These are phyloP conservation scores for Periparus ater DNA, from an alignment of 2,797 vertebrate genomes.

Conservation along the genomic window DNA sequence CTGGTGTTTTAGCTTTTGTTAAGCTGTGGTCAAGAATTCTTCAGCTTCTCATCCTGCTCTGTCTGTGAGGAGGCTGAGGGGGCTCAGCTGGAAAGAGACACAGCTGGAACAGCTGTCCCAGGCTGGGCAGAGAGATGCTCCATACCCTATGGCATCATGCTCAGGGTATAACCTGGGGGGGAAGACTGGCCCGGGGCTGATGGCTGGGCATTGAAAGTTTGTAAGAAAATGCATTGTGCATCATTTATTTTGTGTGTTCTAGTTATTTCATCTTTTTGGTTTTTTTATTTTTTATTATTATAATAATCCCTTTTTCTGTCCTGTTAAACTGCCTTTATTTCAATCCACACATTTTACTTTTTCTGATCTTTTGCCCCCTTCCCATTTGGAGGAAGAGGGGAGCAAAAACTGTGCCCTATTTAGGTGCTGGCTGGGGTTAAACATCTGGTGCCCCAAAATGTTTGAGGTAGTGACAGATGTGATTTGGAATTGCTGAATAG, in stretches of 20 bases:
- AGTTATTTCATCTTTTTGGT: rapidly evolving
- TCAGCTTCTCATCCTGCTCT: background rate
- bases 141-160: no score
- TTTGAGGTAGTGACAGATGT: background rate
- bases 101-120: background rate
- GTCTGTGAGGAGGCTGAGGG: rapidly evolving
- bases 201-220: background rate
- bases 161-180: background rate
- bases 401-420: background rate
- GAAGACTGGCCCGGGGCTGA: background rate
- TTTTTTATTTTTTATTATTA: background rate
- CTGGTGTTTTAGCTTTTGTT: background rate
- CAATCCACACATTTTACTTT: background rate
- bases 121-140: background rate
- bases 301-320: background rate
- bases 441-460: background rate
- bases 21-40: background rate
- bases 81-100: background rate
- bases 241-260: background rate
- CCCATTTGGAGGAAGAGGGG: background rate
- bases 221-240: background rate
- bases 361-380: background rate
- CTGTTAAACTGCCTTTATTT: background rate
- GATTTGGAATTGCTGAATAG: background rate
- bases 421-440: background rate